Conservation (phyloP, 1,140 invertebrate species). For the Drosophila bipectinata region DNA sequence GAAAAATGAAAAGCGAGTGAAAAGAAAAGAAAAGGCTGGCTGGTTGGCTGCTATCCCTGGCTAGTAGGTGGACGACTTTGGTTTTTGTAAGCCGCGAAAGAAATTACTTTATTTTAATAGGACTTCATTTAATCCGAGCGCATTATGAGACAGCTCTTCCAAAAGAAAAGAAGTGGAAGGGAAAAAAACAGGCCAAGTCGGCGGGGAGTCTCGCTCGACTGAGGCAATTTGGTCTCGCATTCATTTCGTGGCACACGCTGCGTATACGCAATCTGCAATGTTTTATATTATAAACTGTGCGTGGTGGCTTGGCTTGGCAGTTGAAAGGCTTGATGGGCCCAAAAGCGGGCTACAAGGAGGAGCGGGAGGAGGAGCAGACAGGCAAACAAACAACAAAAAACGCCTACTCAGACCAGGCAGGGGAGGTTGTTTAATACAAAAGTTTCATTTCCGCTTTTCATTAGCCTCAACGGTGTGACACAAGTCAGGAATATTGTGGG, state of each 20-base stretch:
- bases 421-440: slow-evolving; percentile 76
- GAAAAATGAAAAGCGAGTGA: slow-evolving; percentile 25
- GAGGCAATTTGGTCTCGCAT: slow-evolving; percentile 66
- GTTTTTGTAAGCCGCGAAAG: slow-evolving; percentile 52
- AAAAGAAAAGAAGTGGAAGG: neutral
- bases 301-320: slow-evolving; percentile 41
- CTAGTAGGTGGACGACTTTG: slow-evolving; percentile 30
- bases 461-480: slow-evolving; percentile 79
- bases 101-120: slow-evolving; percentile 83
- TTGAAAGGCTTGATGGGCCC: slow-evolving; percentile 48
- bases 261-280: slow-evolving; percentile 76
- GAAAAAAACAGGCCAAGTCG: slow-evolving; percentile 36
- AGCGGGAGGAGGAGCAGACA: slow-evolving; percentile 30
- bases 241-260: slow-evolving; percentile 62
- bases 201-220: slow-evolving; percentile 32
- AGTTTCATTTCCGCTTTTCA: slow-evolving; percentile 83
- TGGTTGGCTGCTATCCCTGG: slow-evolving; percentile 6
- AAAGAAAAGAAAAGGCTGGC: slow-evolving; percentile 21
- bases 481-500: slow-evolving; percentile 43
- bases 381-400: slow-evolving; percentile 71
- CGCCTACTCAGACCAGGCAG: slow-evolving; percentile 34
- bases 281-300: slow-evolving; percentile 67
- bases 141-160: slow-evolving; percentile 57
- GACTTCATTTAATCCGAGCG: slow-evolving; percentile 78
- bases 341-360: neutral